Evolutionary conservation across 2,888 invertebrate genomes (phyloP), one percentile per base, ranked within the genome.

Genomic region (Dasysyrphus tricinctus): DNA sequence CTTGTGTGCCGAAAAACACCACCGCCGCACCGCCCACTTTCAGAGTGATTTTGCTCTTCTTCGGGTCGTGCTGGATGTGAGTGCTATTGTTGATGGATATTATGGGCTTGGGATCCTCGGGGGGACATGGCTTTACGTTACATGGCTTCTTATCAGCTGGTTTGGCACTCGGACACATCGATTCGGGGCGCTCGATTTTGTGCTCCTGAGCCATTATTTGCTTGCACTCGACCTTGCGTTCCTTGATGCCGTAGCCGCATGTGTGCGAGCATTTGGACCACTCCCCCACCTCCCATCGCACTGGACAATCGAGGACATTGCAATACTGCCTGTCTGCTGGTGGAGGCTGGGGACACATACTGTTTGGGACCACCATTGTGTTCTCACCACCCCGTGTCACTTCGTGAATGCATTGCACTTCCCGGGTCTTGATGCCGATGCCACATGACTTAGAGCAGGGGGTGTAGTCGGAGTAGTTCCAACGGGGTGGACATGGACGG

Each of bases 121-220:
- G 93, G 0, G 95, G 94, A 90, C 98, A 98, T 0, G 96, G 95
- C 89, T 96, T 95, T 1, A 95, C 95, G 92, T 98, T 98, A 93
- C 98, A 98, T 0, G 97, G 95, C 90, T 97, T 97, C 56, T 95
- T 95, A 61, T 95, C 93, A 0, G 96, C 94, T 0, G 98, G 97
- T 74, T 95, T 95, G 0, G 95, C 95, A 0, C 95, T 93, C 14
- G 96, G 95, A 91, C 97, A 97, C 91, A 96, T 95, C 0, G 95
- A 94, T 29, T 96, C 94, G 0, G 96, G 95, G 16, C 97, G 94
- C 89, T 96, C 96, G 76, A 97, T 96, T 89, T 96, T 96, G 91
- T 97, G 97, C n/a, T 98, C 98, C 91, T 97, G 97, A 0, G 97
- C 97, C 95, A 98, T 97, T 87, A 97, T 95, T 93, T 98, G 98